Evolutionary conservation across 2,888 invertebrate genomes (phyloP), one percentile per base, ranked within the genome.

Genomic region (Drosophila atripex): DNA sequence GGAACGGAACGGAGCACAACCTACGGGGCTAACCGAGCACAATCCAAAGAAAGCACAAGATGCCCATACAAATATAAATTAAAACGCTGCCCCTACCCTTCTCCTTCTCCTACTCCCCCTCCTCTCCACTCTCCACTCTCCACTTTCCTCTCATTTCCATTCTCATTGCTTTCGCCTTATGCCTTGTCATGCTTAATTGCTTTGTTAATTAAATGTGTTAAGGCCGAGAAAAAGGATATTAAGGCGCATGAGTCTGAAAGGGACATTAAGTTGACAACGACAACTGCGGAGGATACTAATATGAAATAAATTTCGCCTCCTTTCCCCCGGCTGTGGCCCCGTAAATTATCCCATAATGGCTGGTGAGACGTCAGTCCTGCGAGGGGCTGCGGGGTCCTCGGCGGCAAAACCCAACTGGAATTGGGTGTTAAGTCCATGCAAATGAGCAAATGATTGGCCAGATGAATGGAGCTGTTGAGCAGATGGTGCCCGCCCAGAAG

Each of bases 181-280:
- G 65, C 71, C 59, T 71, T 65, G 75, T 69, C 65, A 69, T 84
- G 85, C 86, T 85, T 85, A 85, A 85, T 85, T 85, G 86, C 85
- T 85, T 86, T 86, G 86, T 86, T 85, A 85, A 85, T 85, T 85
- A 85, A 85, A 85, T 85, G 84, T 80, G 84, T 80, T 76, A 73
- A 80, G 76, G 75, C 80, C 73, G 58, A 80, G 63, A 70, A 80
- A 59, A 64, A 52, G 61, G 63, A 61, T 64, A 61, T 64, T 64
- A 64, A 51, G 61, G 64, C 61, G 61, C 46, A 61, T 43, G 23
- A 46, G 30, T 61, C 64, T 61, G 61, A 46, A 61, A 64, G 64
- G 61, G 77, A 82, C 82, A 82, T 82, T 85, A 82, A 85, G 73
- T 72, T 72, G 65, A 76, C 76, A 74, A 70, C 73, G 71, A 60